Evolutionary conservation across 2,888 invertebrate species (phyloP), one percentile per base, ranked within the genome.

Genomic region (Stenichneumon culpator): DNA sequence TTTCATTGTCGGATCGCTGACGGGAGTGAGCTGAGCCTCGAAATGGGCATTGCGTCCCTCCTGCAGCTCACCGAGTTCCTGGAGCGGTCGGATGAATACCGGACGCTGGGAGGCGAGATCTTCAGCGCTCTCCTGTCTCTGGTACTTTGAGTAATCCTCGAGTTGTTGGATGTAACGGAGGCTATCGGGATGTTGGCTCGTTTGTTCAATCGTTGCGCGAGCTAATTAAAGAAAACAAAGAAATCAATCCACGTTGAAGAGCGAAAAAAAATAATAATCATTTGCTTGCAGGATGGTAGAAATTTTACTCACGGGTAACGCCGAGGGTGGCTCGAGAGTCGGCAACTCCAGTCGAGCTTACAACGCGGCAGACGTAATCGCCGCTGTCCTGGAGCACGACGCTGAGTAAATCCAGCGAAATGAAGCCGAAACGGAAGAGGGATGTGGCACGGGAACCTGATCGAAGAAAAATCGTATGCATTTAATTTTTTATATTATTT

Each of bases 351-450:
- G 98, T 96, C 67, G 97, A 96, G 93, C 98, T 98, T 54, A 97
- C 96, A 68, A 98, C 98, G 87, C 98, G 96, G 94, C 98, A 98
- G 87, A 97, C 96, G 92, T 98, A 98, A 94, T 98, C 98, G 82
- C 98, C 99, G 91, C 97, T 97, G 93, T 99, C 99, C 92, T 97
- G 97, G 87, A 96, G 95, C 89, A 97, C 97, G 82, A 98, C 96
- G 94, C 97, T 97, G 90, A 99, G 96, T 93, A 99, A 96, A 93
- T 99, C 98, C 90, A 99, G 95, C 89, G 99, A 98, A 91, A 99
- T 99, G 94, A 98, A 99, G 90, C 99, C 99, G 95, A 99, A 99
- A 94, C 99, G 98, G 95, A 99, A 98, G 92, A 98, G 97, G 88
- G 98, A 97, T 92, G 98, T 98, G 93, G 98, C 98, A 93, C 99